Conservation (phyloP, 1,140 invertebrate species). For the Drosophila melanica region DNA sequence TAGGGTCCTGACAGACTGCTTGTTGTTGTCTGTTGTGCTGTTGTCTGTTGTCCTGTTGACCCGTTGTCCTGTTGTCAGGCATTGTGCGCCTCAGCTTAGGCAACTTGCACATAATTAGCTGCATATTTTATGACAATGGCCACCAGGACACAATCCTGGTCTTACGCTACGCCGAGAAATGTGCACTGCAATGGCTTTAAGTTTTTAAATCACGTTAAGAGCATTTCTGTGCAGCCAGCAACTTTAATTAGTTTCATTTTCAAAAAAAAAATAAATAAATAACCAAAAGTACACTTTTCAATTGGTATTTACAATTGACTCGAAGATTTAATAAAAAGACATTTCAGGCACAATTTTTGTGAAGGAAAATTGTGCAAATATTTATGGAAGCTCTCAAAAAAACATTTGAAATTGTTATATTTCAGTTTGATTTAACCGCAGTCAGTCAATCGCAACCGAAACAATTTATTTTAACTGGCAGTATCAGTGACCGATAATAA, state of each 20-base stretch:
- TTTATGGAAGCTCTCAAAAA: slow-evolving; percentile 15
- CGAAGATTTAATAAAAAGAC: background rate
- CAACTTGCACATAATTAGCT: slow-evolving; percentile 75
- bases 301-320: too few relatives aligned
- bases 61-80: slow-evolving; percentile 9
- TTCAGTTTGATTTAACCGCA: slow-evolving; percentile 3
- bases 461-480: slow-evolving; percentile 13
- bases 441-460: slow-evolving; percentile 17
- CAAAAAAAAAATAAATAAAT: too few relatives aligned
- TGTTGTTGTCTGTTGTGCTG: slow-evolving; percentile 15
- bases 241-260: slow-evolving; percentile 10
- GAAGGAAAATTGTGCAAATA: slow-evolving; percentile 5
- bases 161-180: slow-evolving; percentile 6
- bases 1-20: slow-evolving; percentile 53
- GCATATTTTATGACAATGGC: slow-evolving; percentile 73
- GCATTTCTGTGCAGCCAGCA: background rate
- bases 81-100: slow-evolving; percentile 46
- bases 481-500: slow-evolving; percentile 5
- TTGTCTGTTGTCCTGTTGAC: slow-evolving; percentile 15
- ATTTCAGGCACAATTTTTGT: background rate
- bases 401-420: slow-evolving; percentile 18
- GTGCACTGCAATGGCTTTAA: background rate
- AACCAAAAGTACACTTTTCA: background rate
- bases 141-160: slow-evolving; percentile 2
- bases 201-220: background rate